Percentiles rank a stretch among this genome's conserved stretches.
These are phyloP conservation scores for Mimas tiliae DNA, from an alignment of 2,888 invertebrate species.

Conservation along the genomic window DNA sequence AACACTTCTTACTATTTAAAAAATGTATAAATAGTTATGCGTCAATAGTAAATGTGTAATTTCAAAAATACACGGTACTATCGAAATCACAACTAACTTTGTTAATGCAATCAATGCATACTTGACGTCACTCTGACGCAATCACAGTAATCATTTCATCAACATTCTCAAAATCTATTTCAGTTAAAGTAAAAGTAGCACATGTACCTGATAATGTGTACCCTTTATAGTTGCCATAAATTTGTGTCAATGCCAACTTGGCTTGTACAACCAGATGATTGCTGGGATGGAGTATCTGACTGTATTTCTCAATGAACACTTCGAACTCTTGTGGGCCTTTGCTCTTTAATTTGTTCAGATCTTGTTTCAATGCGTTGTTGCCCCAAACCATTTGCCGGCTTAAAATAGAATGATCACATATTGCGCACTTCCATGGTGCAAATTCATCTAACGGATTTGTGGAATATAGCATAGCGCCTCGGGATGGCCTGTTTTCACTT, in stretches of 20 bases:
- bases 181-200: constrained; percentile 14
- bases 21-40: neutral
- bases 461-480: constrained; percentile 83
- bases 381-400: constrained; percentile 86
- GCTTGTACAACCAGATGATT: constrained; percentile 88
- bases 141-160: constrained; percentile 24
- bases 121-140: constrained; percentile 5
- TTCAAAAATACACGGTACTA: neutral
- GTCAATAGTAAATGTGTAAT: no score
- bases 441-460: constrained; percentile 84
- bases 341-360: constrained; percentile 83
- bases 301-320: constrained; percentile 86
- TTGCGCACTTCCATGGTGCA: constrained; percentile 87
- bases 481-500: constrained; percentile 42
- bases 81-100: neutral
- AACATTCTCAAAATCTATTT: constrained; percentile 15
- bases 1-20: neutral
- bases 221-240: constrained; percentile 87
- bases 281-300: constrained; percentile 86
- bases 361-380: constrained; percentile 86
- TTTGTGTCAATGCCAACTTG: constrained; percentile 88
- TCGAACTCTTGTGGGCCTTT: constrained; percentile 84
- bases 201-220: constrained; percentile 80
- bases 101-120: constrained; percentile 10
- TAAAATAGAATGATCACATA: constrained; percentile 84